Base-by-base conservation (phyloP, 2,888 invertebrate genomes). In the Lutraria lutraria region DNA sequence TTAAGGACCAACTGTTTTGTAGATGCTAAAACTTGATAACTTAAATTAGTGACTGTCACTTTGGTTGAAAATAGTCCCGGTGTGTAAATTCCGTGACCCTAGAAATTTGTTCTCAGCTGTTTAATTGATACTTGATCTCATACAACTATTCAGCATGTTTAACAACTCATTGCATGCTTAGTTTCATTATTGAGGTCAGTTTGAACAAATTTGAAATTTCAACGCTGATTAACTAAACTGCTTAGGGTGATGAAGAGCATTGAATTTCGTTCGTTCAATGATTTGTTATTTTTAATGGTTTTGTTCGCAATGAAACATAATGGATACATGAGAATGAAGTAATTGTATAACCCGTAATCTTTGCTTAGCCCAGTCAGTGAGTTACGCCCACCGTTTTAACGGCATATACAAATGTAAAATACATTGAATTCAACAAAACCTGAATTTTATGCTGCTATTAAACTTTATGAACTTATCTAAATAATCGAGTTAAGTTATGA, bases 121-220 rank as follows among this genome's bases (percentile, higher is more conserved):
- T 16, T 81, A 56, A 54, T 81, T 81, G 81, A 81, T 31, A 81
- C 56, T 81, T 83, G 82, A 83, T 83, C 56, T 63, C 63, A 63
- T 63, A 83, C 60, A 83, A 83, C 34, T 60, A 34, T n/a, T 83
- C 34, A 56, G 2, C 76, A 21, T 63, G 60, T 63, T 34, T 52
- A 81, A 54, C 25, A 56, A 56, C 81, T 56, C 43, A 43, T 43
- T 43, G 43, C 8, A 4, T 43, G 43, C 43, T 43, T 43, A 56
- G 56, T 56, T 56, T 81, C 54, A 54, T 81, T 53, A 56, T 81
- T 12, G 29, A 81, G 81, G 81, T 81, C 81, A 81, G 56, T 81
- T 81, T 53, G 81, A 81, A 81, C 53, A 29, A 76, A 31, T 68
- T 29, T 34, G 34, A 76, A 76, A 76, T 76, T 76, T 76, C 76